Evolutionary conservation across 2,888 invertebrate genomes (phyloP).

Genomic region (Xanthorhoe spadicearia): DNA sequence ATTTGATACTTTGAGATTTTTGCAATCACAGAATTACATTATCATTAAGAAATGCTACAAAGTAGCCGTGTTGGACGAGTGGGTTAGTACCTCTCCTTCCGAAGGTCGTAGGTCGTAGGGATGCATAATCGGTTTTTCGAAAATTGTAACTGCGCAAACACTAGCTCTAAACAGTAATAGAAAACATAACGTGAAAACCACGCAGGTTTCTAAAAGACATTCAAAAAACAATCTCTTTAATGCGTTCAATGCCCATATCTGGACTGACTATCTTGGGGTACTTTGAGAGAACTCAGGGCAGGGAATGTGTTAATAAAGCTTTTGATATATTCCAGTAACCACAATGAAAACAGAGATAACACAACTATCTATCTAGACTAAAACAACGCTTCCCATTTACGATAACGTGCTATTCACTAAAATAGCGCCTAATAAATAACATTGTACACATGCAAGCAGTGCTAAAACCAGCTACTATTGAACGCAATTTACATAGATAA

Average conservation of each 20-base stretch:
- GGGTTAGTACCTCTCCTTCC: too few relatives aligned
- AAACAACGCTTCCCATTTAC: constrained; percentile 1
- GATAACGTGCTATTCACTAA: constrained; percentile 3
- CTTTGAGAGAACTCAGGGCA: too few relatives aligned
- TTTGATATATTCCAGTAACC: not conserved
- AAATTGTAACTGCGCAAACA: too few relatives aligned
- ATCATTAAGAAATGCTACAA: not conserved
- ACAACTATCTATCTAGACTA: not conserved
- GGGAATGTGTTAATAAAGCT: too few relatives aligned
- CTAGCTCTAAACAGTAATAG: too few relatives aligned
- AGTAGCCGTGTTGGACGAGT: not conserved
- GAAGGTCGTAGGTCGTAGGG: too few relatives aligned
- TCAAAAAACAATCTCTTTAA: too few relatives aligned
- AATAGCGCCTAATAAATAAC: constrained; percentile 6
- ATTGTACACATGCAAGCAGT: not conserved
- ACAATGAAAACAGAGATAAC: not conserved
- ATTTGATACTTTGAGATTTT: not conserved
- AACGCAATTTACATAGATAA: not conserved
- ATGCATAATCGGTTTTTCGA: too few relatives aligned
- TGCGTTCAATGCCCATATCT: too few relatives aligned
- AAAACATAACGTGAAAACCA: too few relatives aligned
- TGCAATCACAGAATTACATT: not conserved
- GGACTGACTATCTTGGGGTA: too few relatives aligned
- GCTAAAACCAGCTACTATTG: constrained; percentile 1
- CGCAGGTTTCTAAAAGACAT: too few relatives aligned